phyloP scores from a whole-genome alignment of 2,113 vertebrate species.

The Puffinus mauretanicus region DNA sequence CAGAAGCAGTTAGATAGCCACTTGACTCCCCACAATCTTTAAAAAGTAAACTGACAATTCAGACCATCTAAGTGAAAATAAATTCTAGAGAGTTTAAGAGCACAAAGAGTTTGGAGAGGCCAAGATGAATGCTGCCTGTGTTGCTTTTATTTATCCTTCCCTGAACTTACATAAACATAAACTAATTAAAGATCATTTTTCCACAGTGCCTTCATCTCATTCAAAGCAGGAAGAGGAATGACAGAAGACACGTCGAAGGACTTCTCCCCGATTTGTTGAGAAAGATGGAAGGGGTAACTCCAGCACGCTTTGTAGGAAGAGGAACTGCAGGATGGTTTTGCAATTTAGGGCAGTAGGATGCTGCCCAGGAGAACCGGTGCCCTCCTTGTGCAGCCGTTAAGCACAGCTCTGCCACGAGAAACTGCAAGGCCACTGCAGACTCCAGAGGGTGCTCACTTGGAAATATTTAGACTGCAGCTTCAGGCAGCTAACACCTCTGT shows the following conservation, averaged over 20 bases:
- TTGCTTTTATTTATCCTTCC: not conserved
- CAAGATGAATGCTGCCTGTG: not conserved
- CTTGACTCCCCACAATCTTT: not conserved
- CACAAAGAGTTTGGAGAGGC: not conserved
- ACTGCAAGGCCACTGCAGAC: not conserved
- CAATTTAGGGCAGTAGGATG: not conserved
- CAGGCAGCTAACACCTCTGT: not conserved
- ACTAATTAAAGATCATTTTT: not conserved
- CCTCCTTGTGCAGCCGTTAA: not conserved
- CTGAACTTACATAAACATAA: not conserved
- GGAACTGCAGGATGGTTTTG: not conserved
- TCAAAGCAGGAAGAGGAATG: not conserved
- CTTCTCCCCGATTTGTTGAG: not conserved
- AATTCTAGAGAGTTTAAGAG: not conserved
- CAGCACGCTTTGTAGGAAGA: not conserved
- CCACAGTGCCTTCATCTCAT: not conserved
- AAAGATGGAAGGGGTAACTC: not conserved
- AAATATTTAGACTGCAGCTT: not conserved
- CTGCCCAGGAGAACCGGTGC: not conserved
- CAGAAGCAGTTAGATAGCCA: not conserved
- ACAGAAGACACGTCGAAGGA: not conserved
- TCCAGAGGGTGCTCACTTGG: not conserved
- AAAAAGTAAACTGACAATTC: not conserved
- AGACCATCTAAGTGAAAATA: not conserved
- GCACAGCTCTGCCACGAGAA: not conserved